Conservation (phyloP, 2,113 vertebrate species). For the Cynoglossus semilaevis region DNA sequence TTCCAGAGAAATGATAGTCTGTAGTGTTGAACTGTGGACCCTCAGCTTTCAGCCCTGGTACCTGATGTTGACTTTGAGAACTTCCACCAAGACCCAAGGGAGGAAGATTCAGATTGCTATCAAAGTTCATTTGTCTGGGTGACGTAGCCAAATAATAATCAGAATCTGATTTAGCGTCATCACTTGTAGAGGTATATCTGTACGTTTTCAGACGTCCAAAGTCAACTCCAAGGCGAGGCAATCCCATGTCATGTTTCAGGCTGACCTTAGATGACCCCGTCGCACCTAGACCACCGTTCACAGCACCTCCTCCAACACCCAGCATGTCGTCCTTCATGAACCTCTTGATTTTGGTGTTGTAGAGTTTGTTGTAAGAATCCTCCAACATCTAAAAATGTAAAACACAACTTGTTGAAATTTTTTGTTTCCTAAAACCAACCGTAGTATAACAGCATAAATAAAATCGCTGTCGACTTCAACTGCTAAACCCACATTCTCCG, state of each 20-base stretch:
- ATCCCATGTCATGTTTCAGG: conserved; percentile 20
- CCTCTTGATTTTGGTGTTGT: conserved; percentile 72
- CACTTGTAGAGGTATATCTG: not conserved
- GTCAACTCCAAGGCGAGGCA: conserved; percentile 65
- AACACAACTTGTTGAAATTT: conserved; percentile 13
- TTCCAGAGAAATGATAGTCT: conserved; percentile 15
- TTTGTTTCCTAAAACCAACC: too few relatives aligned
- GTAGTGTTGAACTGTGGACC: conserved; percentile 16
- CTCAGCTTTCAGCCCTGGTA: conserved; percentile 12
- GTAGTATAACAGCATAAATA: too few relatives aligned
- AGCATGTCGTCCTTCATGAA: conserved; percentile 55
- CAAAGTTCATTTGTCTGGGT: conserved; percentile 16
- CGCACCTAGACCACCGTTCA: conserved; percentile 2
- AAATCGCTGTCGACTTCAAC: too few relatives aligned
- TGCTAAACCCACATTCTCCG: too few relatives aligned
- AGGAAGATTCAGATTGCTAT: conserved; percentile 60
- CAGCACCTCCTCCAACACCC: not conserved
- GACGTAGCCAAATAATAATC: not conserved
- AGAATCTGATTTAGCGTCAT: conserved; percentile 14
- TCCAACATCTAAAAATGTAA: conserved; percentile 65
- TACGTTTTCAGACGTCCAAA: conserved; percentile 60
- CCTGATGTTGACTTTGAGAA: conserved; percentile 11
- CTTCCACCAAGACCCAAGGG: conserved; percentile 17
- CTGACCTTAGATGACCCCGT: conserved; percentile 25
- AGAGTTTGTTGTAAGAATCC: conserved; percentile 76